These are phyloP conservation scores for Staurois parvus DNA, from an alignment of 2,797 vertebrate genomes.

Conservation along the genomic window DNA sequence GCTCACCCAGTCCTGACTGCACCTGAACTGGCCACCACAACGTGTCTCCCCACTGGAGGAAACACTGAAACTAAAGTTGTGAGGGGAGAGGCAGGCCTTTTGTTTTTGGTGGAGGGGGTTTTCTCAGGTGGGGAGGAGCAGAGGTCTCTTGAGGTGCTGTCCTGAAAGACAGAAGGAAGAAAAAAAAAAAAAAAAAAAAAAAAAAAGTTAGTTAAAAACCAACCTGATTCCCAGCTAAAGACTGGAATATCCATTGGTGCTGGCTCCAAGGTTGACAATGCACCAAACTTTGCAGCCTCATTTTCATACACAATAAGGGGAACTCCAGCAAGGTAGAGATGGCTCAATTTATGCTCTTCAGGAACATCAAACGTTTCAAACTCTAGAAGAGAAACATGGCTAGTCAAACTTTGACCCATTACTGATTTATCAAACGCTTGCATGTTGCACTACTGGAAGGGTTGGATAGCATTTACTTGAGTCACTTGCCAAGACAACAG, in stretches of 20 bases:
- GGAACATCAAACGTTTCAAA: slow-evolving; percentile 78
- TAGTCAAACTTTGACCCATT: neutral
- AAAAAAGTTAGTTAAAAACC: slow-evolving; percentile 52
- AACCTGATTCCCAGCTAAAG: slow-evolving; percentile 70
- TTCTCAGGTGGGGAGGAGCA: too few species aligned
- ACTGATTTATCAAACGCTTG: neutral
- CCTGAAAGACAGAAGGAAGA: too few species aligned
- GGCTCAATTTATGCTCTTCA: slow-evolving; percentile 74
- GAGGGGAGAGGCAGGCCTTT: too few species aligned
- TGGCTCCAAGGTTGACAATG: slow-evolving; percentile 62
- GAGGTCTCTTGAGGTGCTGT: too few species aligned
- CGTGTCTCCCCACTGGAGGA: too few species aligned
- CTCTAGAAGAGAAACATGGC: slow-evolving; percentile 58
- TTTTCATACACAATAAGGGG: slow-evolving; percentile 72
- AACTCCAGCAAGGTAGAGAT: slow-evolving; percentile 72
- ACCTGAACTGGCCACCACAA: too few species aligned
- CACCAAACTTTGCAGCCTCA: slow-evolving; percentile 64
- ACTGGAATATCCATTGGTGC: slow-evolving; percentile 68
- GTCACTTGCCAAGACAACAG: too few species aligned
- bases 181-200: too few species aligned
- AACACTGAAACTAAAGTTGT: too few species aligned
- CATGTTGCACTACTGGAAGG: neutral
- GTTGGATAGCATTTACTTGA: too few species aligned
- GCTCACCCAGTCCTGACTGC: too few species aligned
- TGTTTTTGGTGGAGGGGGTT: too few species aligned